Evolutionary conservation across 2,888 invertebrate species (phyloP).

Genomic region (Ametastegia equiseti): DNA sequence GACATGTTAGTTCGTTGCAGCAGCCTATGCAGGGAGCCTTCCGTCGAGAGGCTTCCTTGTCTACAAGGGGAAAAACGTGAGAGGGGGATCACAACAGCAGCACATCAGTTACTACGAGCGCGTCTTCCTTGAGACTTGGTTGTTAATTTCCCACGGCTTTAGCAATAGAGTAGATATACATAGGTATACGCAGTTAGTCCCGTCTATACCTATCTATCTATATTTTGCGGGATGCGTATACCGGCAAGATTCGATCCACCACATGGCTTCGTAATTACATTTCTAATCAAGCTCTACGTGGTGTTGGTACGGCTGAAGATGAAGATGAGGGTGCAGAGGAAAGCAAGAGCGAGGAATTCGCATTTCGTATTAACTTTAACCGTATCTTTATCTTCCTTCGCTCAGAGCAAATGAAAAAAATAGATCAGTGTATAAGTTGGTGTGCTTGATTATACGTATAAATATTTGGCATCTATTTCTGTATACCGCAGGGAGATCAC

Average conservation of each 20-base stretch:
- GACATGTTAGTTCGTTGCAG: slow-evolving; percentile 3
- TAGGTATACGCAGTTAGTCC: neutral
- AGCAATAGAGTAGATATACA: neutral
- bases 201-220: neutral
- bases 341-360: neutral
- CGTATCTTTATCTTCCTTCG: too few relatives aligned
- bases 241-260: slow-evolving; percentile 23
- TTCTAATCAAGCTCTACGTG: slow-evolving; percentile 32
- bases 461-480: neutral
- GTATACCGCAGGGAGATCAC: slow-evolving; percentile 12
- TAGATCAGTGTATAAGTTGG: neutral
- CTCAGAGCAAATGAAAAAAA: too few relatives aligned
- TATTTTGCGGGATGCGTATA: slow-evolving; percentile 21
- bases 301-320: neutral
- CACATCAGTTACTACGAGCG: too few relatives aligned
- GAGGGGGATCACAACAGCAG: too few relatives aligned
- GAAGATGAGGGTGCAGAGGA: neutral
- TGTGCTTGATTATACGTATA: neutral
- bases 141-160: slow-evolving; percentile 33
- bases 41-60: slow-evolving; percentile 9
- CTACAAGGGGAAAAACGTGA: neutral
- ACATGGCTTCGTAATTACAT: slow-evolving; percentile 36
- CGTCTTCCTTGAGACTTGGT: slow-evolving; percentile 24
- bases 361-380: neutral
- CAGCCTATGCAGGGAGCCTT: neutral